These are phyloP conservation scores for Eurypyga helias DNA, from an alignment of 2,113 vertebrate species.

Conservation along the genomic window DNA sequence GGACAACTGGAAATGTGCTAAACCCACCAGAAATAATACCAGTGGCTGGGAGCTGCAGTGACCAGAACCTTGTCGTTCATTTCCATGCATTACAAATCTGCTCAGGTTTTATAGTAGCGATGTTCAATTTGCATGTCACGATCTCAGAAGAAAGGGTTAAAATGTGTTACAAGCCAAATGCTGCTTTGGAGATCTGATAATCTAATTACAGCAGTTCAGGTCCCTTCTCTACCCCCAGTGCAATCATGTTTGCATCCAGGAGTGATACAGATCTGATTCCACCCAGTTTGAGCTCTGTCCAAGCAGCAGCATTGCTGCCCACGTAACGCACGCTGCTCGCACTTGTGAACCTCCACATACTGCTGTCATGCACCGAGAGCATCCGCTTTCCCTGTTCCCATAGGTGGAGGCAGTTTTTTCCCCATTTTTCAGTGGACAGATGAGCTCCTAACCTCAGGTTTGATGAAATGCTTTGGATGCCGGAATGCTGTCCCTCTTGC, in stretches of 20 bases:
- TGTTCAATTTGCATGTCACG: fast-evolving
- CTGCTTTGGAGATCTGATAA: conserved; percentile 5
- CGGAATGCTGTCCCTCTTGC: background rate
- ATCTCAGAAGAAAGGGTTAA: background rate
- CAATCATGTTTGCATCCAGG: background rate
- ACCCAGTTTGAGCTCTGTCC: background rate
- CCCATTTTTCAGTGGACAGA: background rate
- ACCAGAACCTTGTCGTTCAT: background rate
- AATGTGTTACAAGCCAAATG: background rate
- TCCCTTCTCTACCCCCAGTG: background rate
- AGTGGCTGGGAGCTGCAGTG: background rate
- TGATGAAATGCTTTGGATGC: background rate
- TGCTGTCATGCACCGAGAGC: background rate
- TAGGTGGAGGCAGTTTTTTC: background rate
- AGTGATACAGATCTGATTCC: conserved; percentile 9
- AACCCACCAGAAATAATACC: background rate
- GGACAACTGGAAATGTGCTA: background rate
- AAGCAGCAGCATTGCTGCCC: background rate
- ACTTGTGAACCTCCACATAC: background rate
- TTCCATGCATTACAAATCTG: background rate
- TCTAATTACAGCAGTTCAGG: conserved; percentile 3
- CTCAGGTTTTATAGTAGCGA: background rate
- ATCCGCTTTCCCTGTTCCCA: background rate
- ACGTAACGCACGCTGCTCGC: background rate
- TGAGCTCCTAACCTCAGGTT: background rate